These are phyloP conservation scores for Sylvietta virens DNA, from an alignment of 2,113 vertebrate genomes.

Conservation along the genomic window DNA sequence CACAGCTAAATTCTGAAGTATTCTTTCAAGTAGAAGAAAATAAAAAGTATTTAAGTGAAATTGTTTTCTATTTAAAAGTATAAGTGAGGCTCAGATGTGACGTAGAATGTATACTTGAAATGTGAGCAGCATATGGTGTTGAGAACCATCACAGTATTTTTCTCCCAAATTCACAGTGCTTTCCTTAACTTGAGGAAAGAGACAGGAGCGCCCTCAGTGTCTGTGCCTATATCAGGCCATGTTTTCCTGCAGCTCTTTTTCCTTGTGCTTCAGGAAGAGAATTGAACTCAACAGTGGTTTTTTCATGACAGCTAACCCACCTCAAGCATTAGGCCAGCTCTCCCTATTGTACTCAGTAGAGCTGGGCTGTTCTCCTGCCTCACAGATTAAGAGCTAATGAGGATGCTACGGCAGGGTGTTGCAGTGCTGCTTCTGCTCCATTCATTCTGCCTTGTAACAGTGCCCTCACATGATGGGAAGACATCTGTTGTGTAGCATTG, in stretches of 20 bases:
- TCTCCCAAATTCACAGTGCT: not conserved
- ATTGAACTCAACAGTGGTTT: not conserved
- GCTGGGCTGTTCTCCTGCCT: not conserved
- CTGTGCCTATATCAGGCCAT: not conserved
- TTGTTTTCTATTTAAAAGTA: not conserved
- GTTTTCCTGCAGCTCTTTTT: not conserved
- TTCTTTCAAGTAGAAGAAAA: not conserved
- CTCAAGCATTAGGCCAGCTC: not conserved
- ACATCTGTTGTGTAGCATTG: not conserved
- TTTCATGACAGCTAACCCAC: not conserved
- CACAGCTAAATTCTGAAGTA: not conserved
- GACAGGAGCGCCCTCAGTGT: not conserved
- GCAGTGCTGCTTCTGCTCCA: not conserved
- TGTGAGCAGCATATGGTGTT: not conserved
- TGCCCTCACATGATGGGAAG: not conserved
- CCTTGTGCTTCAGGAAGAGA: not conserved
- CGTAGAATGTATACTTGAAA: not conserved
- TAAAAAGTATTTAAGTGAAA: not conserved
- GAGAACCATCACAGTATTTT: not conserved
- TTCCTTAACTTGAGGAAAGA: not conserved
- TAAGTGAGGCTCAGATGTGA: not conserved
- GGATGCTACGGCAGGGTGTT: not conserved
- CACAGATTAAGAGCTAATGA: not conserved
- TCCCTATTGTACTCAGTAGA: not conserved
- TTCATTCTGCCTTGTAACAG: not conserved